phyloP scores from a whole-genome alignment of 2,888 invertebrate species.

The Petrophora chlorosata region DNA sequence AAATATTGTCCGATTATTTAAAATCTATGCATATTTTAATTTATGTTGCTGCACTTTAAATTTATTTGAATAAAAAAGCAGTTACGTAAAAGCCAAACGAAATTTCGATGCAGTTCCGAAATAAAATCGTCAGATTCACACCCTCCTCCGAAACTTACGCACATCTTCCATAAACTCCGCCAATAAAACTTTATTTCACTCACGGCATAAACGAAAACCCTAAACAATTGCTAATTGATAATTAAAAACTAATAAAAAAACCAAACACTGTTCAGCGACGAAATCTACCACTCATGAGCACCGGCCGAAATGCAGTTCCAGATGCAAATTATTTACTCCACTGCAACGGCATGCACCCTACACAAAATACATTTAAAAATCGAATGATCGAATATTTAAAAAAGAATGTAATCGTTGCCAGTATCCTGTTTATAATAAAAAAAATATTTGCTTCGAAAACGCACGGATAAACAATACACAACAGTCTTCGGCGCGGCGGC shows the following conservation, averaged over 20 bases:
- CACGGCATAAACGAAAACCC: slow-evolving; percentile 48
- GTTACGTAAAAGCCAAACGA: slow-evolving; percentile 1
- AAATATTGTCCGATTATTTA: no score
- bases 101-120: slow-evolving; percentile 2
- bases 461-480: slow-evolving; percentile 81
- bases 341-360: slow-evolving; percentile 69
- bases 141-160: slow-evolving; percentile 39
- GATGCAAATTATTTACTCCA: slow-evolving; percentile 79
- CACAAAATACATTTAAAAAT: slow-evolving; percentile 39
- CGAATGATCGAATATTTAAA: slow-evolving; percentile 22
- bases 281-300: slow-evolving; percentile 75
- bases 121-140: slow-evolving; percentile 4
- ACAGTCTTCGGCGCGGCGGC: slow-evolving; percentile 78
- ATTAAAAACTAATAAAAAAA: slow-evolving; percentile 57
- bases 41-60: neutral
- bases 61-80: slow-evolving; percentile 11
- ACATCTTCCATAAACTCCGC: slow-evolving; percentile 39
- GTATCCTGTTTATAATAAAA: slow-evolving; percentile 52
- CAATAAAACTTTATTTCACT: slow-evolving; percentile 53
- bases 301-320: slow-evolving; percentile 65
- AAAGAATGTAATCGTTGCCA: slow-evolving; percentile 24
- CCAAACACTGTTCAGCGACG: slow-evolving; percentile 75
- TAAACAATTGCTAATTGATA: slow-evolving; percentile 51
- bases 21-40: neutral
- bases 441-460: slow-evolving; percentile 64